Base-by-base conservation (phyloP, 2,797 vertebrate genomes). In the Valencia hispanica region DNA sequence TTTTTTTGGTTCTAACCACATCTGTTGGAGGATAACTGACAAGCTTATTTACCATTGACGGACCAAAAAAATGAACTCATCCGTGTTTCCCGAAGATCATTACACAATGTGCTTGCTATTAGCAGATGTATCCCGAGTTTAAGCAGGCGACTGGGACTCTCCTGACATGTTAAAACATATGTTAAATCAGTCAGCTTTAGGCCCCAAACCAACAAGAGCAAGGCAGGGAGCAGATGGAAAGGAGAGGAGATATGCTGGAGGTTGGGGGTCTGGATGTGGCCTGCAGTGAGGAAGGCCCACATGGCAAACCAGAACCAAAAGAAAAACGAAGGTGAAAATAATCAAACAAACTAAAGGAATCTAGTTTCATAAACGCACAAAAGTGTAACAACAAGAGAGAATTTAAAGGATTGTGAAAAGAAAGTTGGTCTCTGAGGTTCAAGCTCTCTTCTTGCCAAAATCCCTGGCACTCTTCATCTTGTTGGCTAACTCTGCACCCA, bases 171-270 rank as follows among this genome's bases (percentile, higher is more conserved):
- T 80, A 69, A 78, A 84, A 88, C 89, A 90, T 91, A 86, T 92
- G 92, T 88, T 39, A 83, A 86, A 80, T 84, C 78, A 75, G 78
- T 74, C 75, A 78, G 83, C 76, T 70, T 78, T 87, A 92, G 90
- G 91, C 81, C 80, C 25, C 30, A 1, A 79, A 86, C 86, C 86
- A 87, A 78, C 77, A 75, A 81, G 87, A 82, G 82, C 79, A 72
- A 80, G 71, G 73, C 68, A 20, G 78, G 76, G 73, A 91, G 89
- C 93, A 93, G 92, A 91, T 93, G 92, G 93, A 77, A 72, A 81
- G 36, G 83, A 90, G 85, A 80, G 75, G 39, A 74, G 79, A 32
- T 71, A 82, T 25, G 72, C 71, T 80, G 87, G 85, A 87, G 90
- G 90, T 89, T 89, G 82, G 84, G 50, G 83, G 88, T 87, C 84